Conservation (phyloP, 2,797 vertebrate species). For the Centroberyx gerrardi region DNA sequence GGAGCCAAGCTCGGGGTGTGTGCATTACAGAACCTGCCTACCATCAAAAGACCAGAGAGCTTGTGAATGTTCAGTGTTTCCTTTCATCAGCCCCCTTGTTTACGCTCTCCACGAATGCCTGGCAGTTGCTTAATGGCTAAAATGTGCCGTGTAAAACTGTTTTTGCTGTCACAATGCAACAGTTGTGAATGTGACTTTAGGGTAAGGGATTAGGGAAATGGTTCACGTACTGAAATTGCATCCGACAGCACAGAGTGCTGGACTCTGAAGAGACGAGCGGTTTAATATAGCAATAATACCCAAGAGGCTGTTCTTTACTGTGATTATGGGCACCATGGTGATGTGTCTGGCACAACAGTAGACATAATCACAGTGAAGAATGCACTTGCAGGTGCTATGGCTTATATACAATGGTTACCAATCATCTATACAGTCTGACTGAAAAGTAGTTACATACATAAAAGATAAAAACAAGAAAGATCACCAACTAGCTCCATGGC, state of each 20-base stretch:
- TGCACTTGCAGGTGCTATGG: neutral
- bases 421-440: neutral
- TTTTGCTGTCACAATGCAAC: slow-evolving; percentile 32
- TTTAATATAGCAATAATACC: slow-evolving; percentile 4
- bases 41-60: slow-evolving; percentile 3
- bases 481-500: too few species aligned
- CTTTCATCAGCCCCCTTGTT: slow-evolving; percentile 38
- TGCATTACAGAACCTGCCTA: slow-evolving; percentile 7
- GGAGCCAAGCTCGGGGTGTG: slow-evolving; percentile 23
- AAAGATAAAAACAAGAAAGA: too few species aligned
- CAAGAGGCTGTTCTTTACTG: neutral
- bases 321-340: neutral
- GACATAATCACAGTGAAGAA: neutral
- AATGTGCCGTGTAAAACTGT: neutral
- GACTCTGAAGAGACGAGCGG: neutral
- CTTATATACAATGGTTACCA: neutral
- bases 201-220: slow-evolving; percentile 8
- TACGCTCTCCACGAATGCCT: slow-evolving; percentile 13
- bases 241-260: neutral
- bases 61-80: slow-evolving; percentile 34
- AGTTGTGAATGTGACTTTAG: slow-evolving; percentile 19
- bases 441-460: neutral
- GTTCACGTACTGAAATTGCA: slow-evolving; percentile 1
- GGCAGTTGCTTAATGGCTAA: slow-evolving; percentile 34
- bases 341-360: neutral